Percentiles rank a stretch among this genome's conserved stretches.
These are phyloP conservation scores for Neodiprion virginianus DNA, from an alignment of 1,140 invertebrate species.

Conservation along the genomic window DNA sequence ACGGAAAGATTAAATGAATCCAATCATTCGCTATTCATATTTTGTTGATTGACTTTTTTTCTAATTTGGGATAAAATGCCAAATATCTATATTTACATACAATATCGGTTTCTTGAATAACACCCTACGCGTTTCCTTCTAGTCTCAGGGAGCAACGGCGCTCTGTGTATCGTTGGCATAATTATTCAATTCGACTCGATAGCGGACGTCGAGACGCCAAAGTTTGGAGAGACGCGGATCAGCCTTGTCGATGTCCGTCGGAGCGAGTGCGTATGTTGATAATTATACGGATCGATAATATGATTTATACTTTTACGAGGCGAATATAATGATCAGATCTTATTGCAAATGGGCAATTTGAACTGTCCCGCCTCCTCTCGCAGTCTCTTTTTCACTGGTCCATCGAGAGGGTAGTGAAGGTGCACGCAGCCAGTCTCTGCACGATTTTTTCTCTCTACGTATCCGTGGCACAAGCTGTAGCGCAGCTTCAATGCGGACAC, in stretches of 20 bases:
- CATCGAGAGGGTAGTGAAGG: background rate
- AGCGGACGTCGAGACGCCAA: background rate
- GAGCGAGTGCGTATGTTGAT: background rate
- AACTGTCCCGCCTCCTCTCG: background rate
- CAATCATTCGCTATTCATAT: background rate
- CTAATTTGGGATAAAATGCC: no score
- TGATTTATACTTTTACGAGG: background rate
- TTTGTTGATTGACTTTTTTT: no score
- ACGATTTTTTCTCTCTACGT: background rate
- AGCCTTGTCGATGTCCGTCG: background rate
- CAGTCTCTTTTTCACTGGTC: background rate
- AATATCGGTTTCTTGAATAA: slow-evolving; percentile 1
- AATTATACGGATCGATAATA: background rate
- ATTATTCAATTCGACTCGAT: background rate
- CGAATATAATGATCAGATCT: background rate
- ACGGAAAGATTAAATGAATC: background rate
- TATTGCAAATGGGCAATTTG: background rate
- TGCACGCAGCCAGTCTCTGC: background rate
- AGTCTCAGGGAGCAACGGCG: background rate
- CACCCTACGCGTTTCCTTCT: background rate
- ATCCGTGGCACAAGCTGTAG: background rate
- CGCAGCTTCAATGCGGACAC: background rate
- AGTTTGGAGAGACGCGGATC: background rate
- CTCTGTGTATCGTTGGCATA: background rate
- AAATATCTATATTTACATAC: background rate